phyloP scores from a whole-genome alignment of 2,797 vertebrate species.

The Parauchenoglanis punctatus region DNA sequence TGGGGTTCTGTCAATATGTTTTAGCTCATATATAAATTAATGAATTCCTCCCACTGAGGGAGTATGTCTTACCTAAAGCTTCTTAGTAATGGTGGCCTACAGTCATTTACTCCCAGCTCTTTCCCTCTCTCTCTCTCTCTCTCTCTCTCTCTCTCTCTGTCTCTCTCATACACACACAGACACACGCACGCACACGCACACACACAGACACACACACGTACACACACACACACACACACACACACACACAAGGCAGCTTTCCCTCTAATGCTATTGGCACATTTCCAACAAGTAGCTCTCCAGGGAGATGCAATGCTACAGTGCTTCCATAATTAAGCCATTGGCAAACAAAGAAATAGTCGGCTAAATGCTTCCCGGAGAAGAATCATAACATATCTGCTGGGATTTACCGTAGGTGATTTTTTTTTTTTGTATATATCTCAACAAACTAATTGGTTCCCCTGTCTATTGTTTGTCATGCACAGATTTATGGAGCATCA shows the following conservation, averaged over 20 bases:
- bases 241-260: slow-evolving; percentile 40
- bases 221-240: slow-evolving; percentile 54
- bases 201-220: slow-evolving; percentile 44
- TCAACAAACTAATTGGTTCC: slow-evolving; percentile 70
- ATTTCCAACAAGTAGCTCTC: slow-evolving; percentile 71
- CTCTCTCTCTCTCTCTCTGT: slow-evolving; percentile 25
- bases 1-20: slow-evolving; percentile 26
- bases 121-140: slow-evolving; percentile 41
- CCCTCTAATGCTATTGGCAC: slow-evolving; percentile 65
- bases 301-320: slow-evolving; percentile 64
- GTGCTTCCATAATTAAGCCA: slow-evolving; percentile 71
- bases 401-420: slow-evolving; percentile 51
- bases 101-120: slow-evolving; percentile 59
- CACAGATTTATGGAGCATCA: slow-evolving; percentile 49
- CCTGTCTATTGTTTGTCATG: slow-evolving; percentile 71
- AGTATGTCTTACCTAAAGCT: slow-evolving; percentile 43
- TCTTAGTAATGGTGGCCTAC: slow-evolving; percentile 43
- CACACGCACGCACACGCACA: slow-evolving; percentile 55
- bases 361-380: slow-evolving; percentile 70
- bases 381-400: slow-evolving; percentile 67
- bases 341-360: slow-evolving; percentile 72
- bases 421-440: slow-evolving; percentile 54
- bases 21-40: slow-evolving; percentile 34
- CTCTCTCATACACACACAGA: slow-evolving; percentile 38
- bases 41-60: slow-evolving; percentile 31